Conservation (phyloP, 35 echinoderm and acorn worm species). For the Heliocidaris tuberculata region DNA sequence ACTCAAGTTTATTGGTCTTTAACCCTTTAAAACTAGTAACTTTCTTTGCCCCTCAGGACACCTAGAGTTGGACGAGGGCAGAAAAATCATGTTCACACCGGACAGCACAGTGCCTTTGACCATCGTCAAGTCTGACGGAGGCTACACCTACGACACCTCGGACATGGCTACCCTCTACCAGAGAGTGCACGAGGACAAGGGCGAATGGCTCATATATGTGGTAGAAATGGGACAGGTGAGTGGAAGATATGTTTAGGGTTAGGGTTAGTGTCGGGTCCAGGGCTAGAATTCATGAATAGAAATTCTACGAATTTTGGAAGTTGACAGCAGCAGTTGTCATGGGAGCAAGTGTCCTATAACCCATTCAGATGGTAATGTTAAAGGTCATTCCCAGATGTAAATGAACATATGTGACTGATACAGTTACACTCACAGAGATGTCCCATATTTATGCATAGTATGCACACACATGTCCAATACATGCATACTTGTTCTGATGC, state of each 20-base stretch:
- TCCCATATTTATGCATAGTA: too few species aligned
- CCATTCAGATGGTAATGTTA: too few species aligned
- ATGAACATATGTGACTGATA: too few species aligned
- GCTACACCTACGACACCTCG: constrained; percentile 96
- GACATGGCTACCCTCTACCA: constrained; percentile 88
- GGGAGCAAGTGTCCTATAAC: too few species aligned
- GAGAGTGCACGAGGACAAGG: constrained; percentile 73
- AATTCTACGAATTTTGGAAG: too few species aligned
- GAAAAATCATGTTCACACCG: constrained; percentile 92
- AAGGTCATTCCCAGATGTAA: too few species aligned
- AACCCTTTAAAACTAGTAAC: background rate
- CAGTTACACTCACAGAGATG: too few species aligned
- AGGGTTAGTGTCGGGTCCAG: background rate
- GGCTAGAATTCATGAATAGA: background rate
- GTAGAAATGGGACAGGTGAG: constrained; percentile 90
- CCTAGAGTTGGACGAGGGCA: constrained; percentile 78
- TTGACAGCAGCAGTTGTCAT: too few species aligned
- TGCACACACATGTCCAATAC: too few species aligned
- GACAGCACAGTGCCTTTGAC: constrained; percentile 71
- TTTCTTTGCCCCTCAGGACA: constrained; percentile 41
- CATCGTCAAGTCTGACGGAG: constrained; percentile 95
- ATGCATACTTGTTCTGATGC: too few species aligned
- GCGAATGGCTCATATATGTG: constrained; percentile 92
- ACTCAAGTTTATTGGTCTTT: too few species aligned
- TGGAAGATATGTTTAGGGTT: background rate